Conservation (phyloP, 2,797 vertebrate species). For the Eulemur rubriventer region DNA sequence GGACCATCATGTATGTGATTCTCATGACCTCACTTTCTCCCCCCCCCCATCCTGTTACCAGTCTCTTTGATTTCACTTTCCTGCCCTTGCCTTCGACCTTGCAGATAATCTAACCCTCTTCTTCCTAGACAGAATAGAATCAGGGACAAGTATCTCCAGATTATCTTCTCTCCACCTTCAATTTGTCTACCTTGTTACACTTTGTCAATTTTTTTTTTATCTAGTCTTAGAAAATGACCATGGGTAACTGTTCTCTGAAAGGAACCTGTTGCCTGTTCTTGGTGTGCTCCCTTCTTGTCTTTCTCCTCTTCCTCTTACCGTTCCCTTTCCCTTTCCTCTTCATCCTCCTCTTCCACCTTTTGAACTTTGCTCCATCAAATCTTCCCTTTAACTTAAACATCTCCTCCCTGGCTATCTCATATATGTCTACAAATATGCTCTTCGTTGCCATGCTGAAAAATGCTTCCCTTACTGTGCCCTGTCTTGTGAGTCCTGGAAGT, state of each 20-base stretch:
- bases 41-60: rapidly evolving
- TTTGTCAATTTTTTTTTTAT: not conserved
- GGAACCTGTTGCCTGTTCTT: not conserved
- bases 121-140: not conserved
- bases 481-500: not conserved
- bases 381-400: not conserved
- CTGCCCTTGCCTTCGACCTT: no score
- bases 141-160: not conserved
- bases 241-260: not conserved
- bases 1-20: rapidly evolving
- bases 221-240: not conserved
- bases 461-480: not conserved
- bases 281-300: not conserved
- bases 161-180: not conserved
- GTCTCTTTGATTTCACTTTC: not conserved
- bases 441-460: not conserved
- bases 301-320: not conserved
- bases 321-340: not conserved
- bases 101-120: not conserved
- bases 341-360: not conserved
- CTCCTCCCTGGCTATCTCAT: not conserved
- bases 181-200: not conserved
- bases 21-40: not conserved
- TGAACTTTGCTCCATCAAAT: not conserved
- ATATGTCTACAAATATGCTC: not conserved